Conservation (phyloP, 2,113 vertebrate species). For the Brachirus orientalis region DNA sequence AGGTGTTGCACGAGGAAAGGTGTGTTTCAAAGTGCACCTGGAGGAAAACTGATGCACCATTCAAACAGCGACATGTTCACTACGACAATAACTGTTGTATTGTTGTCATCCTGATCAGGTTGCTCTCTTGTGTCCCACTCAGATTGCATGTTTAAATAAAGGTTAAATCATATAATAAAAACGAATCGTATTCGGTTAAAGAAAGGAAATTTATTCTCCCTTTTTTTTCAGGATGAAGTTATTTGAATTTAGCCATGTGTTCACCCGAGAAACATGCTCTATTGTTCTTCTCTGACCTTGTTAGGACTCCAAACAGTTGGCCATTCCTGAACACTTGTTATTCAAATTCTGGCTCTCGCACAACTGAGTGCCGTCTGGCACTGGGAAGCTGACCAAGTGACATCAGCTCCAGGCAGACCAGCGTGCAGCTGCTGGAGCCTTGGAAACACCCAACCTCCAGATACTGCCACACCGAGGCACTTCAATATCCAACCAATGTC, state of each 20-base stretch:
- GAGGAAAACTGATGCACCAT: background rate
- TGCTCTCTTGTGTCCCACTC: no score
- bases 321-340: constrained; percentile 73
- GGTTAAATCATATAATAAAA: background rate
- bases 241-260: constrained; percentile 44
- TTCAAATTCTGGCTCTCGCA: constrained; percentile 74
- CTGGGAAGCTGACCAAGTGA: constrained; percentile 62
- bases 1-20: constrained; percentile 33
- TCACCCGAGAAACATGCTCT: constrained; percentile 48
- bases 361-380: constrained; percentile 58
- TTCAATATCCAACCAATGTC: constrained; percentile 4
- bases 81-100: no score
- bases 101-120: no score
- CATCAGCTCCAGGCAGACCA: constrained; percentile 56
- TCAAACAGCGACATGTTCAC: background rate
- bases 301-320: constrained; percentile 72
- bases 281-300: constrained; percentile 68
- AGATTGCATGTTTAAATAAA: no score
- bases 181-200: background rate
- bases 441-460: constrained; percentile 4
- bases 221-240: constrained; percentile 2
- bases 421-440: constrained; percentile 69
- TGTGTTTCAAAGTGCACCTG: constrained; percentile 25
- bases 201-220: no score
- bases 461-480: background rate